Evolutionary conservation across 1,140 invertebrate genomes (phyloP), one percentile per base, ranked within the genome.

Genomic region (Drosophila varians): DNA sequence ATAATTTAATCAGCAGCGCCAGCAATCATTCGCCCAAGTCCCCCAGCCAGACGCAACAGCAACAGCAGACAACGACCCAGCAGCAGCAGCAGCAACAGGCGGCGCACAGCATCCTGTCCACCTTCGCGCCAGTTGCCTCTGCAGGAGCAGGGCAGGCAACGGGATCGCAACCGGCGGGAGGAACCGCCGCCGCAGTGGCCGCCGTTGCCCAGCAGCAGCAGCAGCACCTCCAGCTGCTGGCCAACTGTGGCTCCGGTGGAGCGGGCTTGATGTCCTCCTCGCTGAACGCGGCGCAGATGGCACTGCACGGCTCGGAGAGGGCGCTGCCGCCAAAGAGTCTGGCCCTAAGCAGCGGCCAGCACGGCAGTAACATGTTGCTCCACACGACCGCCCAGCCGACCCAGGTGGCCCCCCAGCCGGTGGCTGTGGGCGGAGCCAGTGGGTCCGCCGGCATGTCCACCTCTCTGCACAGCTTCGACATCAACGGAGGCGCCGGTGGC

Each of bases 21-120:
- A 71, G 71, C 77, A 91, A 91, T 77, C 89, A 91, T 77, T 90
- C 90, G 51, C 90, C 90, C 62, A 91, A 91, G 86, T 91, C 90
- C 42, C 90, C 90, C 70, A 91, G 82, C 76, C 90, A 90, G 55
- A 80, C 82, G 42, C 88, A 82, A 28, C 82, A 80, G 21, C 86
- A 87, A 26, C 80, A 74, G 36, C 54, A 68, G 58, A 56, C 74
- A 55, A 71, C 74, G 31, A 53, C 51, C 38, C 68, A 60, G 53
- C 72, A 60, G 25, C 75, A 70, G 3, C 73, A 60, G 21, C 79
- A 75, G n/a, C 74, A 64, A 4, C 77, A 79, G 26, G 53, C 53
- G 16, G 1, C 53, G 12, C 47, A 61, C 34, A 71, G 47, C 26
- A 47, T 83, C 55, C 47, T 84, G 51, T 86, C 82, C 46, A 87